Evolutionary conservation across 1,140 invertebrate genomes (phyloP).

Genomic region (Saccostrea cuccullata): DNA sequence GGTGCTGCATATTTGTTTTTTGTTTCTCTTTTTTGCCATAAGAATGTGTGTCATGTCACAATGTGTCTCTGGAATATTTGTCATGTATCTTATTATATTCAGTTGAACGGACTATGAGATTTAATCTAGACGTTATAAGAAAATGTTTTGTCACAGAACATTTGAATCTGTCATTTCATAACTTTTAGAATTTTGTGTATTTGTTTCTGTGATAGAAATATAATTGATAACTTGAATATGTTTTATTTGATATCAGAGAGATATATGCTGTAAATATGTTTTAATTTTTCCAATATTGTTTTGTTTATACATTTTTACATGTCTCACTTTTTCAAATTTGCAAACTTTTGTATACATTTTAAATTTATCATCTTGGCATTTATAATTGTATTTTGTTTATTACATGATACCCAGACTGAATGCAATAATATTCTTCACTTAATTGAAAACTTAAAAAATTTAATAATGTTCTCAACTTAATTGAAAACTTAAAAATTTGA

Average conservation of each 20-base stretch:
- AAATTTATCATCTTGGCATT: too few species aligned
- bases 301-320: too few species aligned
- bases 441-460: too few species aligned
- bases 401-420: too few species aligned
- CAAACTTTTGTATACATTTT: too few species aligned
- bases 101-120: background rate
- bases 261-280: background rate
- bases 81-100: background rate
- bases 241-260: background rate
- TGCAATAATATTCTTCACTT: too few species aligned
- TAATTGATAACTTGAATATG: background rate
- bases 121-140: background rate
- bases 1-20: background rate
- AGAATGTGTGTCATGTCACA: constrained; percentile 6
- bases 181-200: background rate
- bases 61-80: background rate
- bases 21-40: background rate
- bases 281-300: background rate
- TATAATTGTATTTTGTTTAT: too few species aligned
- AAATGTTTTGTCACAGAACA: background rate
- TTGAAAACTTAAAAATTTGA: too few species aligned
- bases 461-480: too few species aligned
- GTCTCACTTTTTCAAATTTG: too few species aligned
- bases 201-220: constrained; percentile 17
- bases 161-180: background rate